Conservation (phyloP, 2,797 vertebrate species). For the Labroides dimidiatus region DNA sequence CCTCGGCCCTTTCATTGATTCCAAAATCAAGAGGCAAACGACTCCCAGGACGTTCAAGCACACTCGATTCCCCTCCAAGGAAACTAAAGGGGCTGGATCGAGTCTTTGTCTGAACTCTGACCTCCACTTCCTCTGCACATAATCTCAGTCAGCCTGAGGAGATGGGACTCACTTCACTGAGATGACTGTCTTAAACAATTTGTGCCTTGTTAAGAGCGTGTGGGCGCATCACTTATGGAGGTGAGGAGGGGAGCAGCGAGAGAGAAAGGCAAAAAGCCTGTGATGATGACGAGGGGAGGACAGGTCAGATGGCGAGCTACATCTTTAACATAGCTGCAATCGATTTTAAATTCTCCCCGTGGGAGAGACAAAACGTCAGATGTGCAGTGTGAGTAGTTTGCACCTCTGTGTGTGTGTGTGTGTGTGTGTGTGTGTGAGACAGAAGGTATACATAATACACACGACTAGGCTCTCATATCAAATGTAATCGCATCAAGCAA, state of each 20-base stretch:
- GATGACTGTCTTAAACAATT: conserved; percentile 74
- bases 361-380: conserved; percentile 70
- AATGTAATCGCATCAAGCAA: conserved; percentile 9
- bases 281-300: conserved; percentile 82
- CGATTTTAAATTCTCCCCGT: conserved; percentile 79
- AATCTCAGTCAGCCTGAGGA: conserved; percentile 58
- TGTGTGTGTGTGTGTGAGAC: conserved; percentile 5
- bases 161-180: conserved; percentile 55
- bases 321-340: conserved; percentile 83
- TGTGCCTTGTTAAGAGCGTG: conserved; percentile 66
- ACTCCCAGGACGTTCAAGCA: conserved; percentile 76
- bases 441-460: conserved; percentile 27
- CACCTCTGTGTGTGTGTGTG: conserved; percentile 48
- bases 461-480: conserved; percentile 18
- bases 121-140: conserved; percentile 58
- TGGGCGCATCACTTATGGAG: conserved; percentile 40
- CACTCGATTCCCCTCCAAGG: conserved; percentile 51
- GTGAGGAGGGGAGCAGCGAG: conserved; percentile 38
- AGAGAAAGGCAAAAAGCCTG: conserved; percentile 60
- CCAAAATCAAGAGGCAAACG: conserved; percentile 80
- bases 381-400: conserved; percentile 72
- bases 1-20: conserved; percentile 74
- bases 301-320: conserved; percentile 78
- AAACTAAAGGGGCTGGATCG: conserved; percentile 65
- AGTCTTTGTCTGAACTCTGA: conserved; percentile 74